These are phyloP conservation scores for Drosophila ustulata DNA, from an alignment of 2,888 invertebrate species.

Conservation along the genomic window DNA sequence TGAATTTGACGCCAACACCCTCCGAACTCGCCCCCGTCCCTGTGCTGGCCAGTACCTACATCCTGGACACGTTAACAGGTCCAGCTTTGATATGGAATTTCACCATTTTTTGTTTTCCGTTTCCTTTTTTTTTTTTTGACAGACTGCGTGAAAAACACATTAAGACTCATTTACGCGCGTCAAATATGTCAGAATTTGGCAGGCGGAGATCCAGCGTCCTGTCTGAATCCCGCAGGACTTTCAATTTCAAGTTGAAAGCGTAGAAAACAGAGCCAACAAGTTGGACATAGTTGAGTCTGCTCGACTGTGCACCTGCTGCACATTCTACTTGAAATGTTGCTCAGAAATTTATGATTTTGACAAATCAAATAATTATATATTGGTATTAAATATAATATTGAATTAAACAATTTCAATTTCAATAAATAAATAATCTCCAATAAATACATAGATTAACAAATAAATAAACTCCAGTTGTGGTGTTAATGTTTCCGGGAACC, in stretches of 20 bases:
- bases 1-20: constrained; percentile 81
- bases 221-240: constrained; percentile 73
- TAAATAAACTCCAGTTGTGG: too few species aligned
- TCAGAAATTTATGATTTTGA: too few species aligned
- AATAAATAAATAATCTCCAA: too few species aligned
- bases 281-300: neutral
- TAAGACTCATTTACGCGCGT: constrained; percentile 76
- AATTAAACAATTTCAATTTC: too few species aligned
- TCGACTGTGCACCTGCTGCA: neutral
- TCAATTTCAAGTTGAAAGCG: constrained; percentile 59
- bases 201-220: constrained; percentile 2
- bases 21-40: constrained; percentile 17
- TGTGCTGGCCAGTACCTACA: constrained; percentile 3
- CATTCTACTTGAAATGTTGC: neutral
- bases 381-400: too few species aligned
- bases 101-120: constrained; percentile 20
- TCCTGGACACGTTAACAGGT: constrained; percentile 43
- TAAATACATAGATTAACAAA: too few species aligned
- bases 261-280: neutral
- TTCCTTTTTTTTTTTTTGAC: constrained; percentile 26
- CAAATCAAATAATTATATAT: too few species aligned
- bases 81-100: constrained; percentile 58
- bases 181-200: constrained; percentile 62
- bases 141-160: constrained; percentile 71
- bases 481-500: too few species aligned